Conservation (phyloP, 2,113 vertebrate genomes). For the Anguilla japonica region DNA sequence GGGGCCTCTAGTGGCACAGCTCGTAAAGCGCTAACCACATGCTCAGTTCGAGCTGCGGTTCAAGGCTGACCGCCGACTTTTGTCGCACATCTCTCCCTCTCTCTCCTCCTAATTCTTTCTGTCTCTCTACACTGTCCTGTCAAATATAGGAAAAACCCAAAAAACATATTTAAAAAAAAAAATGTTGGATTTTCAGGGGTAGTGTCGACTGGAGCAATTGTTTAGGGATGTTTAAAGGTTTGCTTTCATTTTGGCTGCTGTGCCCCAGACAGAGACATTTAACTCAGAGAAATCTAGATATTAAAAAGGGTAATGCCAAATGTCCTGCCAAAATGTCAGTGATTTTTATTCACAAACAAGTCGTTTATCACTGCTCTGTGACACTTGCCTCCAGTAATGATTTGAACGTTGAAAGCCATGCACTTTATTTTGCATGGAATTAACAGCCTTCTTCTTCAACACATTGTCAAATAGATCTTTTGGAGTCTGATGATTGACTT, state of each 20-base stretch:
- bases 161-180: no score
- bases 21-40: no score
- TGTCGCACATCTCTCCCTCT: no score
- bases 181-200: no score
- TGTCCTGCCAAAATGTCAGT: not conserved
- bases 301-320: not conserved
- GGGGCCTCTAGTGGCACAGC: no score
- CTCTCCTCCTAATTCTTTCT: no score
- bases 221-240: no score
- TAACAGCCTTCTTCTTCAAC: not conserved
- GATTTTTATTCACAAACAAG: not conserved
- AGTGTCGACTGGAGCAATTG: no score
- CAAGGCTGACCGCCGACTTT: no score
- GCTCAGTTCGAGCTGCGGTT: no score
- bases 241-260: not conserved
- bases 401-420: not conserved
- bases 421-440: not conserved
- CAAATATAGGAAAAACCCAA: no score
- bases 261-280: not conserved
- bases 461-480: not conserved
- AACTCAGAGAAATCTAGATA: not conserved
- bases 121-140: no score
- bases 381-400: not conserved
- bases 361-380: not conserved
- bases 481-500: not conserved